Conservation (phyloP, 2,113 vertebrate species). For the Microtus montanus region DNA sequence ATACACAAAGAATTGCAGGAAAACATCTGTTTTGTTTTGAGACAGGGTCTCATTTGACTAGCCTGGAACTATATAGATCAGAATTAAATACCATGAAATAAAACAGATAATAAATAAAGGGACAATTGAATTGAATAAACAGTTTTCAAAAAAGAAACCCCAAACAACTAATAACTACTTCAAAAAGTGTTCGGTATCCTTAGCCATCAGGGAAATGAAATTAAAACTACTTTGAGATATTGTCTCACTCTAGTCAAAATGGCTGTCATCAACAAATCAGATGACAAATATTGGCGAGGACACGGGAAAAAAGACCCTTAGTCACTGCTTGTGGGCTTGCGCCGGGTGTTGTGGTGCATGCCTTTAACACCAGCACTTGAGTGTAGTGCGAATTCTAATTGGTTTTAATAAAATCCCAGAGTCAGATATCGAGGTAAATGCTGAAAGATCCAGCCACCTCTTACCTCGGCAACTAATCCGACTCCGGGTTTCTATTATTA, state of each 20-base stretch:
- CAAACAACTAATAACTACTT: background rate
- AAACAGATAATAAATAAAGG: background rate
- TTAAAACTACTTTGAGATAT: background rate
- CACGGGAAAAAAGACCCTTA: background rate
- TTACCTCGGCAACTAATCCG: too few species aligned
- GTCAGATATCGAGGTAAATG: too few species aligned
- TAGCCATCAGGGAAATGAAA: background rate
- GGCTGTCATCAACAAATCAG: background rate
- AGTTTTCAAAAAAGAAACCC: background rate
- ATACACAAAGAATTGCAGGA: background rate
- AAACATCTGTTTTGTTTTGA: background rate
- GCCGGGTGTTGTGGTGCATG: rapidly evolving
- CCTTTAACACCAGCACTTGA: background rate
- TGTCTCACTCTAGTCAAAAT: background rate
- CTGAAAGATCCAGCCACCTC: too few species aligned
- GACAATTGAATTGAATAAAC: background rate
- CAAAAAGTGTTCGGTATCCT: background rate
- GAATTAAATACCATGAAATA: background rate
- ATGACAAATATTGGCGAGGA: background rate
- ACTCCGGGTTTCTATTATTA: too few species aligned
- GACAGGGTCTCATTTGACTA: background rate
- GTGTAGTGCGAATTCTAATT: too few species aligned
- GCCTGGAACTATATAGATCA: background rate
- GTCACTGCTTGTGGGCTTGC: background rate
- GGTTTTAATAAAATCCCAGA: too few species aligned